Conservation (phyloP, 2,113 vertebrate species). For the Phodopus roborovskii region DNA sequence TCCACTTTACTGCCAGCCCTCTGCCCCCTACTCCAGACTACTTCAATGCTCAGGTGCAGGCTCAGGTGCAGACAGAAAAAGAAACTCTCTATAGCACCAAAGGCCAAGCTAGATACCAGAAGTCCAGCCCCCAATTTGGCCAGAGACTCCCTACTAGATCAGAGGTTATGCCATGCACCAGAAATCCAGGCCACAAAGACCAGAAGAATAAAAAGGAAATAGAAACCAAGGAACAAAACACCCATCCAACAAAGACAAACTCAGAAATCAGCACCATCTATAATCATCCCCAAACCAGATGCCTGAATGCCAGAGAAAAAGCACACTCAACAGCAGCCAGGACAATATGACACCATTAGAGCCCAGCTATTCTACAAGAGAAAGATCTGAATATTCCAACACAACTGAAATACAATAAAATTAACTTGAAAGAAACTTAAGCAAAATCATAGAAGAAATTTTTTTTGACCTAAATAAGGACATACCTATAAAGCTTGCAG, state of each 20-base stretch:
- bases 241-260: background rate
- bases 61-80: background rate
- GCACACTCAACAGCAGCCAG: background rate
- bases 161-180: background rate
- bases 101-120: background rate
- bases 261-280: background rate
- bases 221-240: background rate
- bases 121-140: background rate
- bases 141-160: background rate
- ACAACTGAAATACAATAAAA: background rate
- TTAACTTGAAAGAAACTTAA: background rate
- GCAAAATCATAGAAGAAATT: background rate
- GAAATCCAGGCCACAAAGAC: background rate
- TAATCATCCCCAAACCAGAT: background rate
- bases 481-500: background rate
- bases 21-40: background rate
- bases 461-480: background rate
- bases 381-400: background rate
- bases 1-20: background rate
- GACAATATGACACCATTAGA: background rate
- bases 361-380: background rate
- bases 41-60: background rate
- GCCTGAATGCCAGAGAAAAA: background rate
- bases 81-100: background rate
- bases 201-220: background rate